phyloP scores from a whole-genome alignment of 1,140 invertebrate species.

The Cyrtorhinus lividipennis region DNA sequence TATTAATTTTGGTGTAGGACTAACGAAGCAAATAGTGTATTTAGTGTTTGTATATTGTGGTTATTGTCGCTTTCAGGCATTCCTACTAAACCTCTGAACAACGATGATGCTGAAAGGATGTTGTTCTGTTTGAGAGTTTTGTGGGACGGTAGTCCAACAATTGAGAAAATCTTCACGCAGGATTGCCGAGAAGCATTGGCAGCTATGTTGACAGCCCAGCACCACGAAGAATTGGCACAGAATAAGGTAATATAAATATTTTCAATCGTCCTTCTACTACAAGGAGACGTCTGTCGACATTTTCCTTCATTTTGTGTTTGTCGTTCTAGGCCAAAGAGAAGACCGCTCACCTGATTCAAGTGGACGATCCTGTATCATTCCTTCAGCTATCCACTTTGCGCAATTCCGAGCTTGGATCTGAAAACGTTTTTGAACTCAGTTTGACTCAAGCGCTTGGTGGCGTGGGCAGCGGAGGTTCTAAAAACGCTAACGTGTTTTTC shows the following conservation, averaged over 20 bases:
- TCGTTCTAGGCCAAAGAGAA: conserved; percentile 47
- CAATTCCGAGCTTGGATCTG: conserved; percentile 52
- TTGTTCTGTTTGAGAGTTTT: conserved; percentile 67
- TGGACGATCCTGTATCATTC: conserved; percentile 78
- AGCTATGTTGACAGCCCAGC: conserved; percentile 72
- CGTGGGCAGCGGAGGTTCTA: conserved; percentile 7
- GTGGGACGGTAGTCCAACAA: conserved; percentile 52
- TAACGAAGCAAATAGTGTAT: no score
- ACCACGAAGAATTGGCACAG: conserved; percentile 48
- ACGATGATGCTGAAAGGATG: conserved; percentile 87
- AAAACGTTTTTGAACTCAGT: conserved; percentile 91
- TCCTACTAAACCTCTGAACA: conserved; percentile 65
- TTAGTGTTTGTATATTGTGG: no score
- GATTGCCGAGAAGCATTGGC: conserved; percentile 67
- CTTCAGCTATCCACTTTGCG: conserved; percentile 56
- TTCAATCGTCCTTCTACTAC: no score
- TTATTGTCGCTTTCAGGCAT: conserved; percentile 39
- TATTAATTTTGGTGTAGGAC: no score
- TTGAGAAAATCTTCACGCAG: conserved; percentile 60
- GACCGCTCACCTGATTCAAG: conserved; percentile 53
- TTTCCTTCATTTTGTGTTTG: neutral
- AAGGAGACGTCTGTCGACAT: no score
- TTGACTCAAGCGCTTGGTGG: conserved; percentile 67
- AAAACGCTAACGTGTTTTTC: conserved; percentile 19
- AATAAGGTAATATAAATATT: conserved; percentile 39